These are phyloP conservation scores for Maniola jurtina DNA, from an alignment of 1,140 invertebrate species.

Conservation along the genomic window DNA sequence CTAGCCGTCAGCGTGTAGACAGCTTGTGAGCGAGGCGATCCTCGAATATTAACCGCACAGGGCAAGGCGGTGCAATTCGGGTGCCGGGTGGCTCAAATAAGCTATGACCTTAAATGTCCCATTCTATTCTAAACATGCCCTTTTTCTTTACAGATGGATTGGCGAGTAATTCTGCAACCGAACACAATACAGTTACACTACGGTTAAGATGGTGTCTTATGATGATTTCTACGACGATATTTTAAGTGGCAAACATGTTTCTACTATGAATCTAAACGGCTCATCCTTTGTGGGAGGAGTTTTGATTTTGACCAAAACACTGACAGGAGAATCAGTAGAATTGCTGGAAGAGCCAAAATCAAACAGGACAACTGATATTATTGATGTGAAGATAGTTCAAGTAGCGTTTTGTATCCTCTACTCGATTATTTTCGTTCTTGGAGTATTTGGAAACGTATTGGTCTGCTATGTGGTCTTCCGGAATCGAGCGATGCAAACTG, in stretches of 20 bases:
- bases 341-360: constrained; percentile 62
- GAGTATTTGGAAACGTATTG: constrained; percentile 94
- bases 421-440: constrained; percentile 91
- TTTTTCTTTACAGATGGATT: constrained; percentile 65
- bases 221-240: constrained; percentile 36
- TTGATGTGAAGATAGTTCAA: constrained; percentile 83
- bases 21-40: too few species aligned
- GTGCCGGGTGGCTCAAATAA: too few species aligned
- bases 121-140: constrained; percentile 6
- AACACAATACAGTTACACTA: not conserved
- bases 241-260: constrained; percentile 35
- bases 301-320: constrained; percentile 63
- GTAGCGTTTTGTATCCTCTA: constrained; percentile 92
- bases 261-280: constrained; percentile 58
- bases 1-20: too few species aligned
- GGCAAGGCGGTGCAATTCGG: too few species aligned
- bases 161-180: constrained; percentile 30
- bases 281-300: constrained; percentile 53
- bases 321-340: constrained; percentile 63
- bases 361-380: constrained; percentile 79
- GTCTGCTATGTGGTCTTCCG: constrained; percentile 95
- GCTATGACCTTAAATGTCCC: not conserved
- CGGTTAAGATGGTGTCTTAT: constrained; percentile 21
- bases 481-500: constrained; percentile 97
- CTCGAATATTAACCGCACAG: too few species aligned